A percentile compares a stretch with the other conserved stretches of the same genome.
These are phyloP conservation scores for Pantherophis guttatus DNA, from an alignment of 2,113 vertebrate species.

Conservation along the genomic window DNA sequence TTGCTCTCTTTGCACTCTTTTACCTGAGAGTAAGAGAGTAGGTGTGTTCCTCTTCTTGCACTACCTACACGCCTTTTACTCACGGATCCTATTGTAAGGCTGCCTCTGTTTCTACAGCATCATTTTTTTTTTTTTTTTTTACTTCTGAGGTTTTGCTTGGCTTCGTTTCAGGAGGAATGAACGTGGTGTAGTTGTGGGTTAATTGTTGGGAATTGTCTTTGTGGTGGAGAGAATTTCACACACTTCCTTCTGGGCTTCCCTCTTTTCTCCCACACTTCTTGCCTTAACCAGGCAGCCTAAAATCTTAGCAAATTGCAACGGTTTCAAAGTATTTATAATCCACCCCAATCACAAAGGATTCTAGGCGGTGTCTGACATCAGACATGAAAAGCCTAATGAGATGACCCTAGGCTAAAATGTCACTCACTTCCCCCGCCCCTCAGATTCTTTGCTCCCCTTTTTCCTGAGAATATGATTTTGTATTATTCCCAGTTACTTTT, in stretches of 20 bases:
- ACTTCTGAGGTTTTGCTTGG: not conserved
- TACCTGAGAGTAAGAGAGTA: not conserved
- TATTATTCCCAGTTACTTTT: not conserved
- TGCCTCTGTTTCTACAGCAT: not conserved
- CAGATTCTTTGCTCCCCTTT: not conserved
- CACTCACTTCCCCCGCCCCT: accelerated
- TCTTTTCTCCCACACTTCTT: not conserved
- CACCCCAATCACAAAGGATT: not conserved
- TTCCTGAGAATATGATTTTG: not conserved
- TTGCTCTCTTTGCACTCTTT: not conserved
- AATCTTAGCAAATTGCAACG: not conserved
- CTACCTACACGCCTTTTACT: not conserved
- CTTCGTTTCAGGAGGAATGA: not conserved
- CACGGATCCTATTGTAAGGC: not conserved
- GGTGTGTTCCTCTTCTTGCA: not conserved
- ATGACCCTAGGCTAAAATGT: not conserved
- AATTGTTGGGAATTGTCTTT: not conserved
- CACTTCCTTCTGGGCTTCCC: not conserved
- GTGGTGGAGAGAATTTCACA: not conserved
- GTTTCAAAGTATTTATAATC: not conserved
- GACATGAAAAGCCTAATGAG: not conserved
- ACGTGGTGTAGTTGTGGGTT: not conserved
- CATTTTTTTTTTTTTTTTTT: not conserved
- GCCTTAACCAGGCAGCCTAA: not conserved
- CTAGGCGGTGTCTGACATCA: not conserved